Percentiles rank a stretch among this genome's conserved stretches.
Evolutionary conservation across 2,113 vertebrate genomes (phyloP).

Genomic region (Accipiter cooperii): DNA sequence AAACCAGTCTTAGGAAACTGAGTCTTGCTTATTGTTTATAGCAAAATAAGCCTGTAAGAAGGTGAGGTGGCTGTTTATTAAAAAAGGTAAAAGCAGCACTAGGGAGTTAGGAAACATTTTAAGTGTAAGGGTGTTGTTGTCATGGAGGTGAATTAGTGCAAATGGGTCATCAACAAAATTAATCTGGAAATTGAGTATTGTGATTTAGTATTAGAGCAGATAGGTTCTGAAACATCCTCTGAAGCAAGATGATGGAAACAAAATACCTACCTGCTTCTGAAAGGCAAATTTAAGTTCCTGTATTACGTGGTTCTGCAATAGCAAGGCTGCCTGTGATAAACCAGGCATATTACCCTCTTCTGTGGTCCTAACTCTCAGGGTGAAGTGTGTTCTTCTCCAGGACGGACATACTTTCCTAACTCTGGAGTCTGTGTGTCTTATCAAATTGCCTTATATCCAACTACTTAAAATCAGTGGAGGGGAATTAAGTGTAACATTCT

Average conservation of each 20-base stretch:
- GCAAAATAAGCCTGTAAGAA: not conserved
- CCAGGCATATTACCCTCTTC: not conserved
- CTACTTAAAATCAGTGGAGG: not conserved
- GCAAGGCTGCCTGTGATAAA: not conserved
- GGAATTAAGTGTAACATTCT: not conserved
- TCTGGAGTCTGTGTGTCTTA: not conserved
- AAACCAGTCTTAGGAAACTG: not conserved
- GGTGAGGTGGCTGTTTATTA: not conserved
- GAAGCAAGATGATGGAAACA: not conserved
- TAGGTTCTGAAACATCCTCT: not conserved
- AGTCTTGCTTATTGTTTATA: not conserved
- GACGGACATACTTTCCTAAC: not conserved
- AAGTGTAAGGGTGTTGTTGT: not conserved
- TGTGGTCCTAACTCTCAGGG: not conserved
- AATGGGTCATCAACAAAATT: not conserved
- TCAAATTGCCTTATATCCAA: not conserved
- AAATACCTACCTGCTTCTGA: not conserved
- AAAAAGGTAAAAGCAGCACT: not conserved
- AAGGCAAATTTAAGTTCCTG: not conserved
- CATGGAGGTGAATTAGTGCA: not conserved
- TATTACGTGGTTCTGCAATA: not conserved
- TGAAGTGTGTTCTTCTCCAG: not conserved
- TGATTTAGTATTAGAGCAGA: not conserved
- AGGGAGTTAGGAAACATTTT: not conserved
- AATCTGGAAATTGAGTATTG: not conserved